phyloP scores from a whole-genome alignment of 2,888 invertebrate genomes.

The Troides aeacus region DNA sequence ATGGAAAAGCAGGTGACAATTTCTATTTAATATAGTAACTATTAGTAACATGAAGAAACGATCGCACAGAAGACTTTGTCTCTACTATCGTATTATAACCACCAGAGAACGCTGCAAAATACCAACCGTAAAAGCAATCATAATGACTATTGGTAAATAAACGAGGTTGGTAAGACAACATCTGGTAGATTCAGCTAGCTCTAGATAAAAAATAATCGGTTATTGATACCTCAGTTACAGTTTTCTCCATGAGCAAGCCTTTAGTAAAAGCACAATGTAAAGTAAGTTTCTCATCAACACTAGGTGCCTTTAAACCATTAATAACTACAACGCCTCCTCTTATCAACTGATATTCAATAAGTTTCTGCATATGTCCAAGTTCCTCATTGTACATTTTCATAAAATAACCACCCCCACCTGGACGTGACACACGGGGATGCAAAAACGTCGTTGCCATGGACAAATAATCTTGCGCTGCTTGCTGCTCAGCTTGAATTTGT shows the following conservation, averaged over 20 bases:
- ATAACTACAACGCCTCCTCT: slow-evolving; percentile 44
- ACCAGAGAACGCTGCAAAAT: not conserved
- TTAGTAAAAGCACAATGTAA: slow-evolving; percentile 45
- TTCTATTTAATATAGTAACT: not conserved
- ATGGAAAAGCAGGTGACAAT: not conserved
- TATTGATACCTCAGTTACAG: slow-evolving; percentile 44
- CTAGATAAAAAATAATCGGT: not conserved
- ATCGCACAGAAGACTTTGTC: not conserved
- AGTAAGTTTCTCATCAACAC: slow-evolving; percentile 34
- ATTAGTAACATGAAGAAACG: not conserved
- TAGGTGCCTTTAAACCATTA: slow-evolving; percentile 35
- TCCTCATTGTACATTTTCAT: slow-evolving; percentile 55
- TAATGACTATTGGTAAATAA: too few species aligned
- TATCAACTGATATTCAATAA: slow-evolving; percentile 49
- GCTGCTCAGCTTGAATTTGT: slow-evolving; percentile 51
- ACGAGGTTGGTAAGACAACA: too few species aligned
- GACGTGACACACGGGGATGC: slow-evolving; percentile 41
- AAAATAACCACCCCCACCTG: slow-evolving; percentile 49
- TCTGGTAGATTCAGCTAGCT: too few species aligned
- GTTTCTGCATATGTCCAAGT: slow-evolving; percentile 46
- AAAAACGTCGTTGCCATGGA: slow-evolving; percentile 46
- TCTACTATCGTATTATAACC: not conserved
- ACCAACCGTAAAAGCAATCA: not conserved
- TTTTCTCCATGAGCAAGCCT: slow-evolving; percentile 46
- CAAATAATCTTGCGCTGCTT: slow-evolving; percentile 50